Conservation (phyloP, 2,113 vertebrate species). For the Caranx melampygus region DNA sequence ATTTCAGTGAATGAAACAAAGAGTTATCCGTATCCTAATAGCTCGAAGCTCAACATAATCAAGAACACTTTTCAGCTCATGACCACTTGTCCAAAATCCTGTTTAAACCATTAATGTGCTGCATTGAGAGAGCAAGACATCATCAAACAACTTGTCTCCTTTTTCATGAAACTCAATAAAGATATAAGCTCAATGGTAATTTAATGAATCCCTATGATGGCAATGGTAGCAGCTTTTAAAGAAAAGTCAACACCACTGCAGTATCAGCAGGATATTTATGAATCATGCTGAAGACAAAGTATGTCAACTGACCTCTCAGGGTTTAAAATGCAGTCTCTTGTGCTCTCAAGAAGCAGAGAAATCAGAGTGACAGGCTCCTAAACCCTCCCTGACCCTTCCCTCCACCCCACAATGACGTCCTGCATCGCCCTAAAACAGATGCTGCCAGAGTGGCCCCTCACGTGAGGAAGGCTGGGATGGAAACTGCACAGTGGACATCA, state of each 20-base stretch:
- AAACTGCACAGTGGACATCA: slow-evolving; percentile 26
- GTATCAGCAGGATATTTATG: slow-evolving; percentile 40
- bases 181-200: neutral
- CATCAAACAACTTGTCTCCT: neutral
- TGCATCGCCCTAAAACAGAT: slow-evolving; percentile 44
- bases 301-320: slow-evolving; percentile 28
- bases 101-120: neutral
- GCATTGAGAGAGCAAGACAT: neutral
- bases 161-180: neutral
- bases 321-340: slow-evolving; percentile 40
- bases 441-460: slow-evolving; percentile 43
- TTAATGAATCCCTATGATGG: slow-evolving; percentile 28
- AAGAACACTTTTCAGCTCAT: neutral
- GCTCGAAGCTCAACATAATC: neutral
- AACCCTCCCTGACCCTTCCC: slow-evolving; percentile 43
- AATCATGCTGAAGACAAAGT: slow-evolving; percentile 42
- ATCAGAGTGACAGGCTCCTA: slow-evolving; percentile 48
- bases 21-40: neutral
- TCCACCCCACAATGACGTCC: slow-evolving; percentile 19
- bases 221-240: slow-evolving; percentile 2
- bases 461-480: slow-evolving; percentile 2
- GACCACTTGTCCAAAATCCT: neutral
- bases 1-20: neutral
- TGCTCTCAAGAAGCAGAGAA: slow-evolving; percentile 40
- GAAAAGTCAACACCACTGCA: neutral